These are phyloP conservation scores for Meteorus cinctellus DNA, from an alignment of 2,888 invertebrate genomes.

Conservation along the genomic window DNA sequence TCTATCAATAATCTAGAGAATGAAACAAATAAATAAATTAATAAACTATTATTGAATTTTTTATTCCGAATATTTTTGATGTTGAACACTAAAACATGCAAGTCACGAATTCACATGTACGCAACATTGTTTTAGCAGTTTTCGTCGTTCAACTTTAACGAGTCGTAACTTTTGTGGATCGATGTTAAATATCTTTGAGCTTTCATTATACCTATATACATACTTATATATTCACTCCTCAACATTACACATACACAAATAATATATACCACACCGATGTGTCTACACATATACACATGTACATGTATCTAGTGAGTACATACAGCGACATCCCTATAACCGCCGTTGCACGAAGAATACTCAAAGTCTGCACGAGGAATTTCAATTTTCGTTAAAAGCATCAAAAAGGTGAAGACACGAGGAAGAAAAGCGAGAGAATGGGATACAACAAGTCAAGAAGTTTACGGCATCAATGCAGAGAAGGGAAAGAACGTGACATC, in stretches of 20 bases:
- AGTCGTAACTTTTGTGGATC: constrained; percentile 34
- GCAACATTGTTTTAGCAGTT: constrained; percentile 16
- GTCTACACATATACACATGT: background rate
- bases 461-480: constrained; percentile 23
- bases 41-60: too few relatives aligned
- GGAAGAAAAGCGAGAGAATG: background rate
- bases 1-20: too few relatives aligned
- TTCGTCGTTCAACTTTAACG: constrained; percentile 39
- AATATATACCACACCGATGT: background rate
- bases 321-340: background rate
- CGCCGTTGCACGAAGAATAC: constrained; percentile 20
- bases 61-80: too few relatives aligned
- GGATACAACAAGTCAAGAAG: constrained; percentile 9
- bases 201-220: background rate
- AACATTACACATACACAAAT: background rate
- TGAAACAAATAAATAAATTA: too few relatives aligned
- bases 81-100: too few relatives aligned
- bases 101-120: background rate
- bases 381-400: constrained; percentile 37
- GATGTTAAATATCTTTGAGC: constrained; percentile 36
- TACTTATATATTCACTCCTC: background rate
- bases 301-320: background rate
- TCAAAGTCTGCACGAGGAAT: constrained; percentile 39
- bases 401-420: constrained; percentile 12
- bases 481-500: background rate